Conservation (phyloP, 2,797 vertebrate genomes). For the Intellagama lesueurii region DNA sequence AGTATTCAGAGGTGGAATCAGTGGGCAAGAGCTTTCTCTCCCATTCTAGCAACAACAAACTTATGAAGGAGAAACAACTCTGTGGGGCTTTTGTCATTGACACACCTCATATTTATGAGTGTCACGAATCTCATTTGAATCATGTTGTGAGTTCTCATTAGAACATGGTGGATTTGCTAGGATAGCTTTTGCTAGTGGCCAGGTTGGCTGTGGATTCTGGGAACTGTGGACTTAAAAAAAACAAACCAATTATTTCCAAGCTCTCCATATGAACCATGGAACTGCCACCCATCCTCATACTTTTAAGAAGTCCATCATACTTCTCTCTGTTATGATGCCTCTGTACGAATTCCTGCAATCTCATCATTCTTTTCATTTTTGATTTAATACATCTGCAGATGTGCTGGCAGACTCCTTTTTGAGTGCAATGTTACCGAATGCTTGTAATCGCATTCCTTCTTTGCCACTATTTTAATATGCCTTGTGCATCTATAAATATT, state of each 20-base stretch:
- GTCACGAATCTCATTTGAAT: neutral
- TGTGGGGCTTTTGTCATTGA: no score
- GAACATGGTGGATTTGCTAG: neutral
- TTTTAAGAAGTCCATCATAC: neutral
- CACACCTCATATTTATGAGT: neutral
- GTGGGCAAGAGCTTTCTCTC: neutral
- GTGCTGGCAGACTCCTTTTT: slow-evolving; percentile 51
- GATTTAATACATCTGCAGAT: slow-evolving; percentile 70
- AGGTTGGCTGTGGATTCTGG: neutral
- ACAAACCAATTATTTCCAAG: no score
- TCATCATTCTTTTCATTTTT: slow-evolving; percentile 34
- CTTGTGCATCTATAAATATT: slow-evolving; percentile 67
- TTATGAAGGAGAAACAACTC: neutral
- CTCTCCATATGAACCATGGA: no score
- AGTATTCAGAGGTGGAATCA: neutral
- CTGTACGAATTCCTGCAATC: slow-evolving; percentile 57
- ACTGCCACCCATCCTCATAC: no score
- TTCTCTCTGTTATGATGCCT: neutral
- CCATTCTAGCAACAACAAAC: neutral
- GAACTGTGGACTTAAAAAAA: neutral
- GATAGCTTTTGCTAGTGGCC: no score
- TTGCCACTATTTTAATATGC: slow-evolving; percentile 67
- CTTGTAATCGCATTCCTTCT: slow-evolving; percentile 60
- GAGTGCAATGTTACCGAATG: slow-evolving; percentile 58
- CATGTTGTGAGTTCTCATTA: neutral